Percentiles rank a stretch among this genome's conserved stretches.
Conservation (phyloP, 1,140 invertebrate species). For the Melanaphis sacchari region DNA sequence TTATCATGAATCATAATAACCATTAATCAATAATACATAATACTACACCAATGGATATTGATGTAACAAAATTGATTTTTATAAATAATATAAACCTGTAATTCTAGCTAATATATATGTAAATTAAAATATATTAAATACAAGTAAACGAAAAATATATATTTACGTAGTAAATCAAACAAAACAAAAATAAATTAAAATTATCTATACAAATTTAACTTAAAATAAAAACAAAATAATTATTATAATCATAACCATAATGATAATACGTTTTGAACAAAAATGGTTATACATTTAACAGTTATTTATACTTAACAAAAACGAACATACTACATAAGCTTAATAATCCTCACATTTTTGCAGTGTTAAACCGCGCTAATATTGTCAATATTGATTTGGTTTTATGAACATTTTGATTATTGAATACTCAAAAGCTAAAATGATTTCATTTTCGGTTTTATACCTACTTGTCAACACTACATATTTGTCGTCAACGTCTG, state of each 20-base stretch:
- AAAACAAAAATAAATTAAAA: not conserved
- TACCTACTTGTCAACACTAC: not conserved
- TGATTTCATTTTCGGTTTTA: not conserved
- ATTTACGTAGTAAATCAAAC: not conserved
- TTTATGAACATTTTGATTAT: not conserved
- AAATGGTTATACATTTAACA: not conserved
- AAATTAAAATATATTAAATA: not conserved
- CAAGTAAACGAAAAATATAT: not conserved
- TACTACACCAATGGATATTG: not conserved
- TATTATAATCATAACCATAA: not conserved
- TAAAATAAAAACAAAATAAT: not conserved
- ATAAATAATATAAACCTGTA: not conserved
- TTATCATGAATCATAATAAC: not conserved
- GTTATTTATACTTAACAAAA: not conserved
- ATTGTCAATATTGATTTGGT: not conserved
- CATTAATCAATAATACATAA: not conserved
- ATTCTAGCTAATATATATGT: no score
- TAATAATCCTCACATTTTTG: not conserved
- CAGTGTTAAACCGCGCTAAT: not conserved
- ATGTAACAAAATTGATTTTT: not conserved
- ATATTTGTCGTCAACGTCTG: not conserved
- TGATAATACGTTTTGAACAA: not conserved
- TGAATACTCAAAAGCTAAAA: not conserved
- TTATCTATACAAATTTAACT: not conserved
- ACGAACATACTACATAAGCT: not conserved